phyloP scores from a whole-genome alignment of 2,888 invertebrate genomes.

The Didymodactylos carnosus region DNA sequence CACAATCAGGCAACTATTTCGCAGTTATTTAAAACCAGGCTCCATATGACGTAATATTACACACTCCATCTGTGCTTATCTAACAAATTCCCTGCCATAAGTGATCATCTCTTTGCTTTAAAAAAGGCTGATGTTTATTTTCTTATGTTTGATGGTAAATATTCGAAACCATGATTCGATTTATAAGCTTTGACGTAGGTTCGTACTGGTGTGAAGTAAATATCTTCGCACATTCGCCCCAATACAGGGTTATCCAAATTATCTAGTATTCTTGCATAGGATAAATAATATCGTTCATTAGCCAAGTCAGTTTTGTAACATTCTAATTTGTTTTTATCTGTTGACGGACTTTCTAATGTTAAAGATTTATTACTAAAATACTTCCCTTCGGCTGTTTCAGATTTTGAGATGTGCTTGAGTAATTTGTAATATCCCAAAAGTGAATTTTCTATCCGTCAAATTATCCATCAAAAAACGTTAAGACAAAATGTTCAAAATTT shows the following conservation, averaged over 20 bases:
- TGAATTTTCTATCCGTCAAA: too few relatives aligned
- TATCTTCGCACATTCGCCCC: conserved; percentile 27
- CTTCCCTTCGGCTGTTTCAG: conserved; percentile 9
- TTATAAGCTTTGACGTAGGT: conserved; percentile 25
- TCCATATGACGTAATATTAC: conserved; percentile 19
- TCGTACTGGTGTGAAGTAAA: conserved; percentile 28
- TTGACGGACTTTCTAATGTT: not conserved
- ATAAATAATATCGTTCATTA: conserved; percentile 31
- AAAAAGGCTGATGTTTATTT: conserved; percentile 28
- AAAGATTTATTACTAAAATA: conserved; percentile 1
- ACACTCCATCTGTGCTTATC: not conserved
- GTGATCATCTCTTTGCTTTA: conserved; percentile 11
- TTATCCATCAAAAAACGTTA: too few relatives aligned
- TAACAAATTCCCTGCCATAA: not conserved
- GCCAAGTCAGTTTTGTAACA: conserved; percentile 31
- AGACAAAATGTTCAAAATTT: too few relatives aligned
- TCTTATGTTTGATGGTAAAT: conserved; percentile 22
- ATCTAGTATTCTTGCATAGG: conserved; percentile 28
- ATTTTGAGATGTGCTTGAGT: conserved; percentile 28
- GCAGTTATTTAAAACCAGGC: too few relatives aligned
- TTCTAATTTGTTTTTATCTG: not conserved
- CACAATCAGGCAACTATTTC: conserved; percentile 23
- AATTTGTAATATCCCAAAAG: conserved; percentile 29
- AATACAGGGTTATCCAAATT: conserved; percentile 31
- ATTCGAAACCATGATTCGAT: conserved; percentile 24